Evolutionary conservation across 2,113 vertebrate genomes (phyloP).

Genomic region (Gymnocephalus cernua): DNA sequence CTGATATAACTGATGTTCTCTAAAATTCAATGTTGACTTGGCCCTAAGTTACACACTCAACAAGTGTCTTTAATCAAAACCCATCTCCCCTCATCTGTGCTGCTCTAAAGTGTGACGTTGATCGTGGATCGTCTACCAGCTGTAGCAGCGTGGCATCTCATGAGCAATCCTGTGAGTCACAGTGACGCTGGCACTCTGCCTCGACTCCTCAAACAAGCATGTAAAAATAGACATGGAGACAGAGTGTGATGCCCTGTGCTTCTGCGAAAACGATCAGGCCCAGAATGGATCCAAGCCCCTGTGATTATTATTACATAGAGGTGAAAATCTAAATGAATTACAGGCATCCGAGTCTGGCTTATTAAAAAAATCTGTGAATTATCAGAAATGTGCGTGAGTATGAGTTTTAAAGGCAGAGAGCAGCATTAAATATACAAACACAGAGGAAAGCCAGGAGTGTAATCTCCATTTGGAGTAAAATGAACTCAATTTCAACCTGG

Average conservation of each 20-base stretch:
- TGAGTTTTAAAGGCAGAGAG: slow-evolving; percentile 7
- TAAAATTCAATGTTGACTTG: background rate
- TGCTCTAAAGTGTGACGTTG: slow-evolving; percentile 32
- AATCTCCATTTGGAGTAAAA: slow-evolving; percentile 22
- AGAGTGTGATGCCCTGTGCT: slow-evolving; percentile 58
- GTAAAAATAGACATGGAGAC: slow-evolving; percentile 78
- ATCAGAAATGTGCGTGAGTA: slow-evolving; percentile 8
- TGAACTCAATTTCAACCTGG: background rate
- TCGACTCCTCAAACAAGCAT: slow-evolving; percentile 64
- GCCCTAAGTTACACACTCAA: slow-evolving; percentile 5
- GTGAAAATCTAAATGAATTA: slow-evolving; percentile 60
- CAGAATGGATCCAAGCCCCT: slow-evolving; percentile 60
- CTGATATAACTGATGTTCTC: background rate
- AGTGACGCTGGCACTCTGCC: slow-evolving; percentile 62
- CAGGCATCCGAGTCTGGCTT: slow-evolving; percentile 35
- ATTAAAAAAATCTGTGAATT: slow-evolving; percentile 47
- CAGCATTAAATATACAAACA: slow-evolving; percentile 33
- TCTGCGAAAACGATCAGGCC: slow-evolving; percentile 57
- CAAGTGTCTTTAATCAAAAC: slow-evolving; percentile 15
- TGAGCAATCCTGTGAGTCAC: slow-evolving; percentile 72
- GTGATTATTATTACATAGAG: slow-evolving; percentile 49
- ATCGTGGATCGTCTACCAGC: slow-evolving; percentile 46
- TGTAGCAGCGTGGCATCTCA: slow-evolving; percentile 56
- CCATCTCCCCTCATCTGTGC: background rate
- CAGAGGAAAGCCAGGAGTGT: background rate